A percentile compares a stretch with the other conserved stretches of the same genome.
Evolutionary conservation across 92 coral and sea anemone species (phyloP).

Genomic region (Nematostella vectensis): DNA sequence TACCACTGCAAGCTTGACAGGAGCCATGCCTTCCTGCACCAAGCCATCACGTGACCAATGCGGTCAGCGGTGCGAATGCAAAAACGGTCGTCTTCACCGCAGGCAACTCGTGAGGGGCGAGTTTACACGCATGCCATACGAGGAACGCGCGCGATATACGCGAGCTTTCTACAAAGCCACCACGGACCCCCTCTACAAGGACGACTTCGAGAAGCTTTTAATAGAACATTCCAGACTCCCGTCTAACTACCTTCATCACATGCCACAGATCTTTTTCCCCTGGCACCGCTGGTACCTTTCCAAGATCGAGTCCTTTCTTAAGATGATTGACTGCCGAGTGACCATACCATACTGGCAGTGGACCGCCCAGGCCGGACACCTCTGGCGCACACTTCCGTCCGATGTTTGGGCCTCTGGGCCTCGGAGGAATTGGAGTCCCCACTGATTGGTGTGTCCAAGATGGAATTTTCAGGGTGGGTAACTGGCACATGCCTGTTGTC

Average conservation of each 20-base stretch:
- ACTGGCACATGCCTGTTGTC: slow-evolving; percentile 30
- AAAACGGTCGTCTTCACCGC: slow-evolving; percentile 21
- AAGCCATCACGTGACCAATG: slow-evolving; percentile 55
- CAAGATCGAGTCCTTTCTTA: slow-evolving; percentile 52
- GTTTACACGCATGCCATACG: slow-evolving; percentile 47
- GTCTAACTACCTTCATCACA: slow-evolving; percentile 36
- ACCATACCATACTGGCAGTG: slow-evolving; percentile 77
- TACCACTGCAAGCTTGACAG: too few species aligned
- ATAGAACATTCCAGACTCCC: slow-evolving; percentile 45
- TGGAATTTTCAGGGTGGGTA: slow-evolving; percentile 37
- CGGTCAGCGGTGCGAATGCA: slow-evolving; percentile 37
- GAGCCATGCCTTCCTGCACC: too few species aligned
- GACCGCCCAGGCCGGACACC: slow-evolving; percentile 33
- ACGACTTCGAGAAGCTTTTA: slow-evolving; percentile 35
- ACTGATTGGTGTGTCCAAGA: slow-evolving; percentile 39
- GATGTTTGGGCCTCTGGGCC: slow-evolving; percentile 56
- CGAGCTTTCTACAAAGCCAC: slow-evolving; percentile 46
- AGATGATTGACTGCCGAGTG: slow-evolving; percentile 62
- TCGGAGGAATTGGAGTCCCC: slow-evolving; percentile 54
- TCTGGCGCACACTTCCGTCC: slow-evolving; percentile 12
- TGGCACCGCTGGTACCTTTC: slow-evolving; percentile 82
- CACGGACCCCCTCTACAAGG: slow-evolving; percentile 51
- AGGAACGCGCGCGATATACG: slow-evolving; percentile 52
- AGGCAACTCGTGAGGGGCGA: slow-evolving; percentile 65
- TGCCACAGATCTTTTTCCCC: slow-evolving; percentile 59